Evolutionary conservation across 2,888 invertebrate species (phyloP), one percentile per base, ranked within the genome.

Genomic region (Phengaris arion): DNA sequence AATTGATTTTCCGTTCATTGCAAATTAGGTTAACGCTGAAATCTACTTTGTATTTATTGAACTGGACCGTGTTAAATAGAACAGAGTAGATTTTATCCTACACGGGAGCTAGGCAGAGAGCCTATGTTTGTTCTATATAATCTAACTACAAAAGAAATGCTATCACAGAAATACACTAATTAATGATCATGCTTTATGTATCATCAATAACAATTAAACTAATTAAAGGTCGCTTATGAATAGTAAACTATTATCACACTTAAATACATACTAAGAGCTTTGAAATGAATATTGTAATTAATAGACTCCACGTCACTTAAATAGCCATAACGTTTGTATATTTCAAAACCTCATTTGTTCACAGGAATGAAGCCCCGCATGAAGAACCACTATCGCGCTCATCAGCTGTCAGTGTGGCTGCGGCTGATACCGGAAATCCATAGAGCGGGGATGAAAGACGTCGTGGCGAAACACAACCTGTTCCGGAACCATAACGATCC

Each of bases 371-470:
- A 98, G 87, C 98, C 98, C 13, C 96, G 97, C 83, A 96, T 98
- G 95, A 98, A 97, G 90, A 98, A 98, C 91, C 98, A 98, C 94
- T 99, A 98, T 94, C 95, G 98, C 69, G 98, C 98, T n/a, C 98
- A 98, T 93, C 98, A 98, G 89, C 94, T 99, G 79, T 98, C 98
- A 77, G 97, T 99, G 80, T 99, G 99, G 99, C 91, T 98, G 75
- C 96, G 98, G 77, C 94, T 99, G 75, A 97, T 99, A 82, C 99
- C 99, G 8, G 98, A 98, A 90, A 95, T 98, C 57, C 97, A 97
- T 89, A 94, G 97, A 72, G 96, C 97, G 0, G 97, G 97, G 74
- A 97, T 97, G 97, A 97, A 97, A 87, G 97, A 97, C 91, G 97
- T 97, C 77, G 97, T 97, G 80, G 96, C 97, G 54, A 95, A 96